A percentile compares a stretch with the other conserved stretches of the same genome.
Conservation (phyloP, 2,888 invertebrate genomes). For the Syrphus vitripennis region DNA sequence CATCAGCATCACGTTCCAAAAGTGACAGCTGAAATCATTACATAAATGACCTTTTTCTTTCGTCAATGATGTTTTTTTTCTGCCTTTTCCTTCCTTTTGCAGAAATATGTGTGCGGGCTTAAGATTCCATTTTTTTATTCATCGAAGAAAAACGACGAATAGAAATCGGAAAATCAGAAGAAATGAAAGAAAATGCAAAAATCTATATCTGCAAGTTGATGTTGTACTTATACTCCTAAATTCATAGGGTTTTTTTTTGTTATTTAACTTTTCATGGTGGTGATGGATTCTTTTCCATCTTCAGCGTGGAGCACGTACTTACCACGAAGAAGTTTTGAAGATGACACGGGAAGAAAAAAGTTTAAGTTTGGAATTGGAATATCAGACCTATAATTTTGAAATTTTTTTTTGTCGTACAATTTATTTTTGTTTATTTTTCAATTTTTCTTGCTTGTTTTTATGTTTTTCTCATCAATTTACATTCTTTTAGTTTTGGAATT, state of each 20-base stretch:
- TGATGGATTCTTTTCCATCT: background rate
- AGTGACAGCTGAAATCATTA: conserved; percentile 43
- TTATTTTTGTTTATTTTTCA: background rate
- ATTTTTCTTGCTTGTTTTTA: background rate
- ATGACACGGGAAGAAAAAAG: background rate
- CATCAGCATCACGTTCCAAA: conserved; percentile 32
- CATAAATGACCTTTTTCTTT: conserved; percentile 26
- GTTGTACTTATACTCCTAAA: background rate
- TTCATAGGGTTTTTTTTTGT: background rate
- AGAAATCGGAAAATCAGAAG: conserved; percentile 7
- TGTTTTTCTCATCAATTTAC: background rate
- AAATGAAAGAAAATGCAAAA: background rate
- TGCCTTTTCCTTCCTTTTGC: background rate
- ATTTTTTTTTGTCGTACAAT: background rate
- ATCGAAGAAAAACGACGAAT: conserved; percentile 26
- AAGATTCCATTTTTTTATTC: background rate
- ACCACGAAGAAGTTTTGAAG: background rate
- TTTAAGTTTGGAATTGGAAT: background rate
- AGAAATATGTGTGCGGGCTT: conserved; percentile 6
- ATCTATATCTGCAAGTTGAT: background rate
- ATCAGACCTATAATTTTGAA: background rate
- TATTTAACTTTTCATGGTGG: background rate
- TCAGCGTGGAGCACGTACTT: background rate
- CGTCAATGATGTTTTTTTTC: background rate
- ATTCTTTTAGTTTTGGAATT: background rate